Percentiles rank a stretch among this genome's conserved stretches.
Evolutionary conservation across 2,888 invertebrate genomes (phyloP).

Genomic region (Callosobruchus maculatus): DNA sequence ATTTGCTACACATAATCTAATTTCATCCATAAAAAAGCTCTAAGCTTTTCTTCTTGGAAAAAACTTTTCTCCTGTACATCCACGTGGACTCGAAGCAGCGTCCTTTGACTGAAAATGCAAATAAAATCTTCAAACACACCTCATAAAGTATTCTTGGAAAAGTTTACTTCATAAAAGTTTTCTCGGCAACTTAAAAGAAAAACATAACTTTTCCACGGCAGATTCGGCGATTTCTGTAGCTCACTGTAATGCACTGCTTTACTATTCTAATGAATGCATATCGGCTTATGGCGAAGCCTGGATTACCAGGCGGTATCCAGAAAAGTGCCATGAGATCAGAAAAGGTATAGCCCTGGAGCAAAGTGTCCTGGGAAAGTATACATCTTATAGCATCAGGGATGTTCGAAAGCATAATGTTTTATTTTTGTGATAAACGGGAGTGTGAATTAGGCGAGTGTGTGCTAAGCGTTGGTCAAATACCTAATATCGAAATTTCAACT

Average conservation of each 20-base stretch:
- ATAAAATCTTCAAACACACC: slow-evolving; percentile 38
- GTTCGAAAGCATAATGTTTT: no score
- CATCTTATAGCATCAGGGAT: no score
- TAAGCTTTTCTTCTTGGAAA: neutral
- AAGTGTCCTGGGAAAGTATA: no score
- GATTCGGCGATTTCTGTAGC: slow-evolving; percentile 38
- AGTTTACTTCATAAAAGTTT: neutral
- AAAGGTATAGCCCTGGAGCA: no score
- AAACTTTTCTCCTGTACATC: slow-evolving; percentile 17
- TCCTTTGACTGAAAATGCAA: slow-evolving; percentile 31
- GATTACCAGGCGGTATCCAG: slow-evolving; percentile 12
- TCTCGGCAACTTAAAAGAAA: slow-evolving; percentile 38
- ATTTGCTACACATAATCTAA: neutral
- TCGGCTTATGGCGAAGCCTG: slow-evolving; percentile 33
- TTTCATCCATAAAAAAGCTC: neutral
- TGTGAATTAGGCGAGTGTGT: no score
- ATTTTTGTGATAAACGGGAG: no score
- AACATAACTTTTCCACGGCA: slow-evolving; percentile 39
- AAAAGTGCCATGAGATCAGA: neutral
- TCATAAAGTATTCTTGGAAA: slow-evolving; percentile 32
- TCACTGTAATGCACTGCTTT: slow-evolving; percentile 41
- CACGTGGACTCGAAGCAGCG: slow-evolving; percentile 18
- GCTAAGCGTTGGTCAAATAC: no score
- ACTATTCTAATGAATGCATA: slow-evolving; percentile 47
- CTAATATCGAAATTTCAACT: no score